A percentile compares a stretch with the other conserved stretches of the same genome.
phyloP scores from a whole-genome alignment of 1,140 invertebrate species.

The Platyura marginata region DNA sequence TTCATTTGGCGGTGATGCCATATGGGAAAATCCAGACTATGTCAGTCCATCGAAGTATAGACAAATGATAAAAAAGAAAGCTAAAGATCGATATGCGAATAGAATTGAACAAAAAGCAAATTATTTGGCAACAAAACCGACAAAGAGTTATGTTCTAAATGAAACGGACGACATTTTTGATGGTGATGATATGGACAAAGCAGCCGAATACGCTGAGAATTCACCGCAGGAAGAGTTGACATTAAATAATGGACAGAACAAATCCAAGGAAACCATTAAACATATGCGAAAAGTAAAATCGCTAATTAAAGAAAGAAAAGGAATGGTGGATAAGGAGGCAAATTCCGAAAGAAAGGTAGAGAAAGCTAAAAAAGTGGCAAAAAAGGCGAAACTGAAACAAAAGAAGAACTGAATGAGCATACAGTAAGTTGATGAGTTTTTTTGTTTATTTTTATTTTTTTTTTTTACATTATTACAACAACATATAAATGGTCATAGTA shows the following conservation, averaged over 20 bases:
- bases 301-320: too few relatives aligned
- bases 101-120: conserved; percentile 58
- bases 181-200: conserved; percentile 25
- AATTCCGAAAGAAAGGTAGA: too few relatives aligned
- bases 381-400: too few relatives aligned
- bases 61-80: conserved; percentile 43
- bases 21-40: conserved; percentile 91
- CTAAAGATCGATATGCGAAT: conserved; percentile 58
- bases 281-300: too few relatives aligned
- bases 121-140: conserved; percentile 47
- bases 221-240: neutral
- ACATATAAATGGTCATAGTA: too few relatives aligned
- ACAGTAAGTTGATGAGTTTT: too few relatives aligned
- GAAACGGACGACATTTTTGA: conserved; percentile 22
- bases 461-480: too few relatives aligned
- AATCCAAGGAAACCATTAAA: too few relatives aligned
- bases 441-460: too few relatives aligned
- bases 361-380: too few relatives aligned
- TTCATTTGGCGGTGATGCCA: conserved; percentile 80
- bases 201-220: conserved; percentile 17
- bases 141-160: conserved; percentile 17
- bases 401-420: too few relatives aligned
- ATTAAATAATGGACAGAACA: neutral
- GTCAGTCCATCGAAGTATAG: conserved; percentile 74
- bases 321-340: too few relatives aligned